A percentile compares a stretch with the other conserved stretches of the same genome.
phyloP scores from a whole-genome alignment of 2,113 vertebrate species.

The Hydropotes inermis region DNA sequence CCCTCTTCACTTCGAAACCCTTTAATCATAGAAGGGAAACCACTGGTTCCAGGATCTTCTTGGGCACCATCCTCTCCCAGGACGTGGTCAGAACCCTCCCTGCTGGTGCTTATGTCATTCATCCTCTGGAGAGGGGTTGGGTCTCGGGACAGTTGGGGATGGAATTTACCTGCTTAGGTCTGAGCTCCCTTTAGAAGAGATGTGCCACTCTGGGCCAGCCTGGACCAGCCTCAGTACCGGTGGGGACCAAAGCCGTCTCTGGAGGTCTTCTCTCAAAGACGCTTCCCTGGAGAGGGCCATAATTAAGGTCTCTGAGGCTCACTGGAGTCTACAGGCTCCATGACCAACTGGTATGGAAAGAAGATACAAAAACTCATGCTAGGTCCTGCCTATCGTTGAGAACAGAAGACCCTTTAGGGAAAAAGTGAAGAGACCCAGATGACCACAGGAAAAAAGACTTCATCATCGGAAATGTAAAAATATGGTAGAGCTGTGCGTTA shows the following conservation, averaged over 20 bases:
- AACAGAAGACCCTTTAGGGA: not conserved
- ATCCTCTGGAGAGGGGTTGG: not conserved
- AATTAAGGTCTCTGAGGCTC: not conserved
- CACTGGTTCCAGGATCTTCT: not conserved
- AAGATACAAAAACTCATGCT: not conserved
- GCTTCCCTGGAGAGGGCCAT: not conserved
- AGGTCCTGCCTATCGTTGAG: not conserved
- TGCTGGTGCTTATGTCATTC: not conserved
- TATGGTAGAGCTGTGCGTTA: not conserved
- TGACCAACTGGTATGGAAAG: not conserved
- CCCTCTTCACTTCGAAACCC: not conserved
- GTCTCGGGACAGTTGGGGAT: not conserved
- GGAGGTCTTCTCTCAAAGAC: not conserved
- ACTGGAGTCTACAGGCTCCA: not conserved
- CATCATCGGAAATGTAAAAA: not conserved
- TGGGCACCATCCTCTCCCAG: not conserved
- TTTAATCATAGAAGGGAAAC: not conserved
- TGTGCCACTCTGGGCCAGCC: not conserved
- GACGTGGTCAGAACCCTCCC: not conserved
- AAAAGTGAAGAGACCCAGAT: not conserved
- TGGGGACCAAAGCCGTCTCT: not conserved
- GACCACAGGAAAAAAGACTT: not conserved
- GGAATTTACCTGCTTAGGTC: not conserved
- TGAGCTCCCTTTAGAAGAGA: not conserved
- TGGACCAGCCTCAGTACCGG: rapidly evolving